Base-by-base conservation (phyloP, 2,113 vertebrate genomes). In the Ptychochromis oligacanthus region DNA sequence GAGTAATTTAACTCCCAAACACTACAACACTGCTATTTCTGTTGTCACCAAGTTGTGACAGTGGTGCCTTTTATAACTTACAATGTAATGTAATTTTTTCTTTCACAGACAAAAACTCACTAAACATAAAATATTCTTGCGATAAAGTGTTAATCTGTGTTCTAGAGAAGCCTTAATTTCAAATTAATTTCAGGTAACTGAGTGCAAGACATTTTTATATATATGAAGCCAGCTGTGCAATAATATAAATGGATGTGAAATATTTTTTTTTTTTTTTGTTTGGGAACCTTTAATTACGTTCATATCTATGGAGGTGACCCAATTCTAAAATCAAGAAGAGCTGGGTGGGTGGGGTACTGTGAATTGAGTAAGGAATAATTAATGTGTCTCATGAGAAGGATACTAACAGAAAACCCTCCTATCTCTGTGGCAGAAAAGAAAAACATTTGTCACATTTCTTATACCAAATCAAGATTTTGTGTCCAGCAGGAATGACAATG, bases 251-350 rank as follows among this genome's bases (percentile, higher is more conserved):
- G n/a, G 13, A 81, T 64, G 22, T 78, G 26, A 75, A 90, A 75
- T 18, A 59, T 77, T 79, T 88, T 75, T 79, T 28, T 84, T 75
- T 80, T 43, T 36, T 36, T 6, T 7, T 36, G 12, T 36, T 5
- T 75, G 12, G 56, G 57, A 10, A n/a, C 22, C n/a, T 82, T 85
- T 74, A 80, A 89, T 86, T 88, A 70, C 81, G 77, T 80, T 79
- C 38, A 77, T 31, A 9, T 67, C 12, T 86, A 87, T 83, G 54
- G 86, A 81, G 81, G 86, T 90, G 77, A 86, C 83, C 81, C 59
- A 72, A 11, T 86, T 74, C 36, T 76, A 70, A 82, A 85, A 80
- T 82, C 18, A 72, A 86, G 85, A 79, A 0, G 24, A 28, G 65
- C 43, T 70, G 22, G 55, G 46, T 5, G 49, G 56, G 38, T 14